Evolutionary conservation across 2,888 invertebrate species (phyloP).

Genomic region (Epicampocera succincta): DNA sequence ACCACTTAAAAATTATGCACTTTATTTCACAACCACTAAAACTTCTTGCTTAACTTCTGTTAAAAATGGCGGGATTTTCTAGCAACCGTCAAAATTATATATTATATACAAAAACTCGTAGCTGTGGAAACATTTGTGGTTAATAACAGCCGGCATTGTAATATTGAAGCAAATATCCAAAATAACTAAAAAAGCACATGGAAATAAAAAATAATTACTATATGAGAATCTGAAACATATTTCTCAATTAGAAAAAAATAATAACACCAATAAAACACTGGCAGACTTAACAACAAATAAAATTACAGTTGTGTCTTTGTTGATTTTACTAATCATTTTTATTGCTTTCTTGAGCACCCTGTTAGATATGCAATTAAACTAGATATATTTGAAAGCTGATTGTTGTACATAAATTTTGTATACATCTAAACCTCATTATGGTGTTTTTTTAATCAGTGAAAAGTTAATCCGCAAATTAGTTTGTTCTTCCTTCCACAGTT

Average conservation of each 20-base stretch:
- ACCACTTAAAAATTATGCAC: too few relatives aligned
- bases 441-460: constrained; percentile 16
- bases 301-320: too few relatives aligned
- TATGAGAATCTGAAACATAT: too few relatives aligned
- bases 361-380: background rate
- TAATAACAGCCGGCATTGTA: too few relatives aligned
- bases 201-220: too few relatives aligned
- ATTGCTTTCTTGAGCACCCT: background rate
- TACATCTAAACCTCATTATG: constrained; percentile 21
- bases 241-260: background rate
- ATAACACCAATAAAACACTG: too few relatives aligned
- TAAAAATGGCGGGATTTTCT: background rate
- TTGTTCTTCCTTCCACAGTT: background rate
- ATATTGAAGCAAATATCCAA: background rate
- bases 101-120: background rate
- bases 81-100: background rate
- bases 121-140: background rate
- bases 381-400: constrained; percentile 7
- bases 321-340: too few relatives aligned
- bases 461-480: constrained; percentile 3
- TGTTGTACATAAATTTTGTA: background rate
- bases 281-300: too few relatives aligned
- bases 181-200: background rate
- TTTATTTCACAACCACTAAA: too few relatives aligned
- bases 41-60: too few relatives aligned